These are phyloP conservation scores for Sinocyclocheilus anophthalmus DNA, from an alignment of 2,113 vertebrate genomes.

Conservation along the genomic window DNA sequence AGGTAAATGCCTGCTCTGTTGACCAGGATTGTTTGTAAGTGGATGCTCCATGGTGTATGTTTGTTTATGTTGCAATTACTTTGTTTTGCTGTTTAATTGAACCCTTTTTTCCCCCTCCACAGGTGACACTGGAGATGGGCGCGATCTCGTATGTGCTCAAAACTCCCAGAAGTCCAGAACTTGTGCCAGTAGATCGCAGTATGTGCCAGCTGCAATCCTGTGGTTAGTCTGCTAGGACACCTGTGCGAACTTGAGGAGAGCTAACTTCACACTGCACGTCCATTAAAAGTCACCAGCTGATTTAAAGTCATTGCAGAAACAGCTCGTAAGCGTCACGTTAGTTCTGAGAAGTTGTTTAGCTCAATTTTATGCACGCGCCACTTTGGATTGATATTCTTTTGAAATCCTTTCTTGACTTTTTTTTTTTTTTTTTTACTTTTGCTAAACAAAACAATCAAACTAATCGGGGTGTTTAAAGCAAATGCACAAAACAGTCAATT, in stretches of 20 bases:
- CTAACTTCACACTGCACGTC: neutral
- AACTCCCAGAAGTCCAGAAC: slow-evolving; percentile 86
- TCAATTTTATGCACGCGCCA: too few species aligned
- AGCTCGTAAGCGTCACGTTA: neutral
- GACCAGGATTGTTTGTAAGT: neutral
- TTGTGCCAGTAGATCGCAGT: slow-evolving; percentile 94
- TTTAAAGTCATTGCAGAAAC: neutral
- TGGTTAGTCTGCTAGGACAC: neutral
- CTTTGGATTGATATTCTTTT: too few species aligned
- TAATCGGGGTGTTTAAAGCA: too few species aligned
- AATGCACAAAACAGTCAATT: neutral
- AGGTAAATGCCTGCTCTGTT: neutral
- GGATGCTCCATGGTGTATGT: neutral
- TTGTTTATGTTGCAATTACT: neutral
- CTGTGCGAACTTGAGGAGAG: neutral
- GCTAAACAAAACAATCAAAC: neutral
- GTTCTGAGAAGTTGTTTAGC: neutral
- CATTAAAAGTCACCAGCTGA: neutral
- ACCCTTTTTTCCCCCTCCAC: slow-evolving; percentile 49
- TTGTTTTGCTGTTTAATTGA: neutral
- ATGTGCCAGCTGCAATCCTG: slow-evolving; percentile 62
- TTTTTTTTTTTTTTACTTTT: too few species aligned
- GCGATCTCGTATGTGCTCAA: slow-evolving; percentile 89
- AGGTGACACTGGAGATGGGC: slow-evolving; percentile 91
- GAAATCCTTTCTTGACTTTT: too few species aligned